Evolutionary conservation across 1,140 invertebrate genomes (phyloP), one percentile per base, ranked within the genome.

Genomic region (Drosophila teissieri): DNA sequence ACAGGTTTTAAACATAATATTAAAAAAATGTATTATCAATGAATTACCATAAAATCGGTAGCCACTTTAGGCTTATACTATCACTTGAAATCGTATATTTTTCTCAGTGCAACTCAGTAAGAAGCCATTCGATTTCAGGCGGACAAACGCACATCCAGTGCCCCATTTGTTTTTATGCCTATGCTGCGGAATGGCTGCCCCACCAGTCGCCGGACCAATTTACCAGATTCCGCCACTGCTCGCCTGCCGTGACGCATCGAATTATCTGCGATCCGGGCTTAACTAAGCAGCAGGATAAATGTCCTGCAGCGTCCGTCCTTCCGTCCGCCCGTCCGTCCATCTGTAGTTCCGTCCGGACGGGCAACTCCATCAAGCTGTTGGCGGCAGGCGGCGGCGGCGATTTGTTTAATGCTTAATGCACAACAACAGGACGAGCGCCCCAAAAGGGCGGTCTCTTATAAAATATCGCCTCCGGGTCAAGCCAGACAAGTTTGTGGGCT

Each of bases 261-360:
- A 86, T 86, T 86, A 80, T 84, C 81, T 81, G 79, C 80, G 72
- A 82, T 82, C 57, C 78, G 79, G 78, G 70, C 80, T 78, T 84
- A 84, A 89, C 82, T 81, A 80, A 88, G 82, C 77, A 88, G 84
- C 83, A 67, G 83, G 84, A 83, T 89, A 89, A 89, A 76, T 78
- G 80, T 73, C 65, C 70, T 34, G 73, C 46, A 76, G 49, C 56
- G 39, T 61, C 42, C 15, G 40, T 17, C 40, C n/a, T 11, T 8
- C 27, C 2, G 27, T 31, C 19, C 19, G 19, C 19, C 19, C 19
- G 2, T 19, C 27, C 7, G 27, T 27, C 7, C 27, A 31, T 8
- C 27, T 10, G 27, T 31, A 31, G 7, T 31, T 62, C 42, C 15
- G 48, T 17, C 48, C n/a, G 22, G 3, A 19, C 42, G 34, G 46